Evolutionary conservation across 2,797 vertebrate species (phyloP).

Genomic region (Philypnodon macrostomus): DNA sequence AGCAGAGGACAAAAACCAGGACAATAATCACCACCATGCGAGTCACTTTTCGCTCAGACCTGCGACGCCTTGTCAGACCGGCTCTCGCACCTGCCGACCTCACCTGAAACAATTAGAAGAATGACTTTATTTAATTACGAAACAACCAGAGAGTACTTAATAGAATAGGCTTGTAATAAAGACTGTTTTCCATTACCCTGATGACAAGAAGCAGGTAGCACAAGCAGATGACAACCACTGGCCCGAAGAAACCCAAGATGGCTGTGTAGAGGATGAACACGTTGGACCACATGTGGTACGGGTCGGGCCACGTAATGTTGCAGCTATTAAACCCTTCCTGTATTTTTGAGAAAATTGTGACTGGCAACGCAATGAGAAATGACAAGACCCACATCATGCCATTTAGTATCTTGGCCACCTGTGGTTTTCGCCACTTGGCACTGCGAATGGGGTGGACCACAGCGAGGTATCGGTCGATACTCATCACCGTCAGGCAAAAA

Average conservation of each 20-base stretch:
- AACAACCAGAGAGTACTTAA: neutral
- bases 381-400: conserved; percentile 84
- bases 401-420: conserved; percentile 84
- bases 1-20: conserved; percentile 89
- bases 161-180: conserved; percentile 8
- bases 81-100: conserved; percentile 82
- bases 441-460: conserved; percentile 91
- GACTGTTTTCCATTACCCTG: conserved; percentile 72
- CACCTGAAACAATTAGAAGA: conserved; percentile 58
- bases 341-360: conserved; percentile 84
- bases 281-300: conserved; percentile 76
- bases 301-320: conserved; percentile 92
- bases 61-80: conserved; percentile 78
- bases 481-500: conserved; percentile 94
- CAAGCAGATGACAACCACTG: conserved; percentile 87
- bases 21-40: conserved; percentile 96
- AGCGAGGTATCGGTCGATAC: conserved; percentile 91
- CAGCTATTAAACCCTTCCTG: conserved; percentile 84
- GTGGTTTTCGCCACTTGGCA: conserved; percentile 84
- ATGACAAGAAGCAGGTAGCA: conserved; percentile 92
- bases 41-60: conserved; percentile 88
- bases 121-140: conserved; percentile 10
- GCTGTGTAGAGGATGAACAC: conserved; percentile 91
- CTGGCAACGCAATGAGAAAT: conserved; percentile 85
- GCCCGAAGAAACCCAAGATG: conserved; percentile 87